Evolutionary conservation across 1,140 invertebrate species (phyloP), one percentile per base, ranked within the genome.

Genomic region (Drosophila lowei): DNA sequence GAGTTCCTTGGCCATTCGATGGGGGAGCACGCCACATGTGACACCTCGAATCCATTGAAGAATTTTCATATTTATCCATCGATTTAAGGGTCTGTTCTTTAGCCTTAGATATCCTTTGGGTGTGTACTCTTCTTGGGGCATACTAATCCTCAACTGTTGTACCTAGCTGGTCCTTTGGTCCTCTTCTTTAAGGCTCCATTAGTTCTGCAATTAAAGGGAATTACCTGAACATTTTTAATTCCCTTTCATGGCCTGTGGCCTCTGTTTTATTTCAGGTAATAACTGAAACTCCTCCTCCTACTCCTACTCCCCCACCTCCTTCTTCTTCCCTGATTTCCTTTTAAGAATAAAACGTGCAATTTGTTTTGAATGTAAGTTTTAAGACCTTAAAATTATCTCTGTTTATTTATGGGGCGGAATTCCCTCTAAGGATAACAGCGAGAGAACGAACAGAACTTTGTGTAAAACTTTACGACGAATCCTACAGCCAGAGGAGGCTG

Each of bases 341-440:
- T 42, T 67, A 23, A 13, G 43, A 6, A n/a, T 9, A 15, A 62
- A 62, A 5, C 21, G 16, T 15, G 42, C 23, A 38, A 67, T n/a
- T 68, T 34, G 30, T 23, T 57, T 48, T n/a, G 34, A 68, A 57
- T 57, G 65, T 68, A 68, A 68, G 65, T 68, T 57, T 34, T 42
- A 46, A 57, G 50, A 57, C 65, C 65, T 49, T 68, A 64, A 68
- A 68, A 68, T 68, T 67, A 68, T 68, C 63, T 68, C 63, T 68
- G 63, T 34, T 49, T 68, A 68, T 68, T 68, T 68, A 68, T 52
- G 65, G 57, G 63, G 44, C 50, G n/a, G 56, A 68, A 49, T 68
- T 57, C 57, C 43, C 63, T 49, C 18, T 42, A 18, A 30, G 41
- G 65, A 68, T 68, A 68, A 49, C 63, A 34, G 50, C 23, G 44